Evolutionary conservation across 2,797 vertebrate species (phyloP).

Genomic region (Macroramphosus scolopax): DNA sequence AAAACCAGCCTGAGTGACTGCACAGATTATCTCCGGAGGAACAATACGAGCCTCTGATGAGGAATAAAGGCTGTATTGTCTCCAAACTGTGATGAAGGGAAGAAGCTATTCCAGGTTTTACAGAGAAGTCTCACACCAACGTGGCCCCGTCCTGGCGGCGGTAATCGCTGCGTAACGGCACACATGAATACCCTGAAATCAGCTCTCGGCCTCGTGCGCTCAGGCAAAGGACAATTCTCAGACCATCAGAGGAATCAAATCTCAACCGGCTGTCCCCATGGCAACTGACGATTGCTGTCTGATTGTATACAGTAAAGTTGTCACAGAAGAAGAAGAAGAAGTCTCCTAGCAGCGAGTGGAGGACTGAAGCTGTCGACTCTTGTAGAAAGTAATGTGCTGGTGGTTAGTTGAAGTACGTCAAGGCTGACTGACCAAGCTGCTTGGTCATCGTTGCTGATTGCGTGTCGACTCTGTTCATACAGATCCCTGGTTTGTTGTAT

Average conservation of each 20-base stretch:
- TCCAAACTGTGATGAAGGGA: conserved; percentile 11
- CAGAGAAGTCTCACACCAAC: conserved; percentile 40
- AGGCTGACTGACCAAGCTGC: too few relatives aligned
- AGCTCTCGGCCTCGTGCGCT: conserved; percentile 37
- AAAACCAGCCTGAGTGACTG: conserved; percentile 12
- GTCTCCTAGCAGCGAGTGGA: conserved; percentile 14
- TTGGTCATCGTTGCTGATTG: too few relatives aligned
- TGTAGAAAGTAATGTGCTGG: not conserved
- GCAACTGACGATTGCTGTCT: conserved; percentile 42
- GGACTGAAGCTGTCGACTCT: not conserved
- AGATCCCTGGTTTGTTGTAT: too few relatives aligned
- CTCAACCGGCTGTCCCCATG: conserved; percentile 63
- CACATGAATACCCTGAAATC: conserved; percentile 59
- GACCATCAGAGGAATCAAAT: conserved; percentile 64
- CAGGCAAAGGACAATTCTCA: conserved; percentile 54
- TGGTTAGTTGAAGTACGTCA: too few relatives aligned
- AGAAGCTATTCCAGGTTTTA: conserved; percentile 47
- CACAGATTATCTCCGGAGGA: conserved; percentile 26
- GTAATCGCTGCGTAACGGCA: conserved; percentile 49
- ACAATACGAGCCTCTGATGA: conserved; percentile 44
- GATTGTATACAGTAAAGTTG: conserved; percentile 59
- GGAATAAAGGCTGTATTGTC: conserved; percentile 48
- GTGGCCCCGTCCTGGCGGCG: conserved; percentile 14
- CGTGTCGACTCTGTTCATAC: too few relatives aligned
- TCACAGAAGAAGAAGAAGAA: conserved; percentile 19